These are phyloP conservation scores for Elegia similella DNA, from an alignment of 2,888 invertebrate species.

Conservation along the genomic window DNA sequence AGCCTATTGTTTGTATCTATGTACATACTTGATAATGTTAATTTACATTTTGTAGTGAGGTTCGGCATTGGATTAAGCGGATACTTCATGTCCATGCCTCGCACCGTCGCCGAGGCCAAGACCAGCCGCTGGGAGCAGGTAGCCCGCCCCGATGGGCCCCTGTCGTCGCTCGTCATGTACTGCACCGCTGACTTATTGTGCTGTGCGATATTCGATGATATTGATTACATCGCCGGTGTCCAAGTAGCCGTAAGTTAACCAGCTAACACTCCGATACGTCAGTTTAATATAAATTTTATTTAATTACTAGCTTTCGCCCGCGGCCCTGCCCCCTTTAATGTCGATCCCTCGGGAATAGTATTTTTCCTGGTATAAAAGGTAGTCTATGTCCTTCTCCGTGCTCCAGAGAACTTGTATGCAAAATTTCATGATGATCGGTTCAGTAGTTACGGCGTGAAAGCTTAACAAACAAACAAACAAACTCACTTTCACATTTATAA, in stretches of 20 bases:
- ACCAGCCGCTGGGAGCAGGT: constrained; percentile 36
- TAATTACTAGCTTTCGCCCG: no score
- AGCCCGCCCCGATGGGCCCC: constrained; percentile 30
- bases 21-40: background rate
- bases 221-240: constrained; percentile 44
- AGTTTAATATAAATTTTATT: constrained; percentile 37
- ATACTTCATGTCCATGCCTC: constrained; percentile 46
- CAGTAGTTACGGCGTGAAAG: no score
- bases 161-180: constrained; percentile 41
- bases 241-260: constrained; percentile 51
- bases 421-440: no score
- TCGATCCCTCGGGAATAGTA: no score
- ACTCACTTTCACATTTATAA: no score
- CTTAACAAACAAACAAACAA: no score
- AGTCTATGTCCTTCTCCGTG: constrained; percentile 45
- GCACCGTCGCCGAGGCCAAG: constrained; percentile 32
- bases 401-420: no score
- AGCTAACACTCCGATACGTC: background rate
- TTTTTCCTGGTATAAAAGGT: no score
- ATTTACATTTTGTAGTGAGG: constrained; percentile 11
- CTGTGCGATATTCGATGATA: constrained; percentile 47
- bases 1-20: no score
- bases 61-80: constrained; percentile 7
- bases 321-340: no score
- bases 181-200: constrained; percentile 44